Evolutionary conservation across 2,888 invertebrate species (phyloP), one percentile per base, ranked within the genome.

Genomic region (Mythimna loreyi): DNA sequence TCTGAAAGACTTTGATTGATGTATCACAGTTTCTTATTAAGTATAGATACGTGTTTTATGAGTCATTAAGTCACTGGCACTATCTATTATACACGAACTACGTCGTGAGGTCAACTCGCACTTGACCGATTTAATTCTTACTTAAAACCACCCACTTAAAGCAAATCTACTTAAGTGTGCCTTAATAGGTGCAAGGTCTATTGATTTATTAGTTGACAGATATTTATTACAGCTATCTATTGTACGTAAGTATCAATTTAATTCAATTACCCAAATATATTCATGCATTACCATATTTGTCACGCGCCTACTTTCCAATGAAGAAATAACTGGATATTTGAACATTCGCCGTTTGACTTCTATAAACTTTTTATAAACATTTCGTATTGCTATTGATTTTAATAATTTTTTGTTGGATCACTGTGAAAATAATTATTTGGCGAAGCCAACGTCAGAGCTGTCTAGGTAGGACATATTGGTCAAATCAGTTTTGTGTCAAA

Each of bases 151-250:
- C 80, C 78, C 72, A 80, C 82, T 30, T 67, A n/a, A 52, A 60
- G 55, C 57, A 65, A 64, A 70, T 67, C 61, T 69, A 75, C 52
- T 62, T 43, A 67, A 70, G 40, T 60, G 23, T 45, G 68, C 56
- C 69, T 72, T 72, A 82, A 80, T 83, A 69, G 64, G 66, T 81
- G 75, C 83, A 80, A 83, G 83, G 83, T 75, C 80, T 43, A 57
- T 66, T 65, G 71, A 78, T 78, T 67, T 71, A 80, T 78, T 67
- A 52, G 61, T 52, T 72, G 72, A 70, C 81, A 83, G 69, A 65
- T 77, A 81, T 78, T 73, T 72, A 81, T 83, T 58, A 70, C 67
- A 28, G 36, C 40, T 58, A 64, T 53, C 70, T 64, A 74, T 79
- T 80, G 65, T 80, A 60, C 9, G 8, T 23, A 50, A 53, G 57